Conservation (phyloP, 2,113 vertebrate genomes). For the Mus pahari region DNA sequence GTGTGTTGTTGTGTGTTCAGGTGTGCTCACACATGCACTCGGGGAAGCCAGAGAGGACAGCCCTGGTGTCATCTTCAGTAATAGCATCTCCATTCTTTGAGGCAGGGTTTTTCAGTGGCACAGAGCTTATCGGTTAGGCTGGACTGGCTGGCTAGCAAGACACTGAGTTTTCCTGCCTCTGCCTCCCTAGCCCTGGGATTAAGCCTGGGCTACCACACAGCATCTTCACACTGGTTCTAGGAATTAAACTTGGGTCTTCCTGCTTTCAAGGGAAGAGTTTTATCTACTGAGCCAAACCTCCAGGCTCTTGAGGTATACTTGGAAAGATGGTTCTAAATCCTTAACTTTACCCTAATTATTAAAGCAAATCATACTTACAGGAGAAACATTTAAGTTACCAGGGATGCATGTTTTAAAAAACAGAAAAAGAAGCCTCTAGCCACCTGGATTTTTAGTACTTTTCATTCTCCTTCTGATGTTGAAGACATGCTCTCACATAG, state of each 20-base stretch:
- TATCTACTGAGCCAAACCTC: background rate
- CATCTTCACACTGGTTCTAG: background rate
- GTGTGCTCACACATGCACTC: background rate
- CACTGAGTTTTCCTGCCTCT: too few species aligned
- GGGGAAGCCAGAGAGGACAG: too few species aligned
- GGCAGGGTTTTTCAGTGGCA: background rate
- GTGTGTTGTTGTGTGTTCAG: background rate
- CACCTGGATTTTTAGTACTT: background rate
- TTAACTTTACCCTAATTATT: background rate
- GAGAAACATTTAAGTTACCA: background rate
- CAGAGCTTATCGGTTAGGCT: background rate
- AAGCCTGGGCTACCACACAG: background rate
- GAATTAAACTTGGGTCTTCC: background rate
- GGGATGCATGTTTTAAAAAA: background rate
- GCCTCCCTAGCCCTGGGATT: background rate
- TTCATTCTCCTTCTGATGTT: background rate
- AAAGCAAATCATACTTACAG: background rate
- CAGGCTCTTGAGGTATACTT: background rate
- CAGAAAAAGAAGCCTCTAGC: background rate
- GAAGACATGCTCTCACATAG: background rate
- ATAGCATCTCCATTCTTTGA: background rate
- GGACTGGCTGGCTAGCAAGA: background rate
- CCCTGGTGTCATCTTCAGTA: background rate
- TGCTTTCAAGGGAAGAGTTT: background rate
- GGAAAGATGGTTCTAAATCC: background rate